These are phyloP conservation scores for Python bivittatus DNA, from an alignment of 2,113 vertebrate species.

Conservation along the genomic window DNA sequence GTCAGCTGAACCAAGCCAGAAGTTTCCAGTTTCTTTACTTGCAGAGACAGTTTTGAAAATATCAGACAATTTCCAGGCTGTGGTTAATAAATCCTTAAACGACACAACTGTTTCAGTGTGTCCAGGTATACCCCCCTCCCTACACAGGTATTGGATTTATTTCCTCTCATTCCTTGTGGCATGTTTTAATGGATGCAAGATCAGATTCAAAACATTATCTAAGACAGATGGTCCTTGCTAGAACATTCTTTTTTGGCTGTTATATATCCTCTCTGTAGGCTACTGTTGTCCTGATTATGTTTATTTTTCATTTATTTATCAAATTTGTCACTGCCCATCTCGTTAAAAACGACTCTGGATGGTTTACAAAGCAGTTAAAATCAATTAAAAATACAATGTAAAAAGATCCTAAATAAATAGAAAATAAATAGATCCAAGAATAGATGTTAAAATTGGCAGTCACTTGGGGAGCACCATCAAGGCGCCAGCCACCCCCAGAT, in stretches of 20 bases:
- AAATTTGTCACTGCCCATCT: no score
- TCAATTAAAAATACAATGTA: no score
- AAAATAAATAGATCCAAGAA: no score
- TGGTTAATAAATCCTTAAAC: not conserved
- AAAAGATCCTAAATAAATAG: no score
- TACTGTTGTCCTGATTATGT: no score
- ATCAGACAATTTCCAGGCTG: not conserved
- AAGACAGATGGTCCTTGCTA: not conserved
- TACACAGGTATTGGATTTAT: not conserved
- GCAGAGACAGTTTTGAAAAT: not conserved
- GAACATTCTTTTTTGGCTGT: not conserved
- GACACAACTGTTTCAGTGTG: not conserved
- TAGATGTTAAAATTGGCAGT: no score
- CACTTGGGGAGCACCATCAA: no score
- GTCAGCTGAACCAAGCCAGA: not conserved
- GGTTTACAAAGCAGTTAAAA: no score
- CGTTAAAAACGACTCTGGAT: no score
- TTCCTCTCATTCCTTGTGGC: not conserved
- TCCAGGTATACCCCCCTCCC: fast-evolving
- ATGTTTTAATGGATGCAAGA: not conserved
- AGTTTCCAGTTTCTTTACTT: not conserved
- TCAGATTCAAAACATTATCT: not conserved
- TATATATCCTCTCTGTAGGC: not conserved
- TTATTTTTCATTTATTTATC: no score
- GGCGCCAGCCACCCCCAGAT: no score